Conservation (phyloP, 2,888 invertebrate genomes). For the Octonoba sinensis region DNA sequence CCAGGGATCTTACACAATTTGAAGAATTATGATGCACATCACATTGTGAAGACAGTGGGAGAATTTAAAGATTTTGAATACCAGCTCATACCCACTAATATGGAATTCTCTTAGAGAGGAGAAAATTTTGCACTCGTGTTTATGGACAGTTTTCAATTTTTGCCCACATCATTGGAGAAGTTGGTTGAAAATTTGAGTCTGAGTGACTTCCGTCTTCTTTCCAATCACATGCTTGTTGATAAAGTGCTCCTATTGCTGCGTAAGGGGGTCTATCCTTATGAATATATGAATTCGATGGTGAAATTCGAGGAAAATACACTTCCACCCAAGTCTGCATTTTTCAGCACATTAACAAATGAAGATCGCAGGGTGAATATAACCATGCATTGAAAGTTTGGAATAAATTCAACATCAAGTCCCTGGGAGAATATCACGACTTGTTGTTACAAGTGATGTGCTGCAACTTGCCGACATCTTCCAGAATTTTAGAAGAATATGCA, state of each 20-base stretch:
- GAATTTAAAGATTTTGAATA: too few species aligned
- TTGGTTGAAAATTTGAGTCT: too few species aligned
- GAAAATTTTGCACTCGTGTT: background rate
- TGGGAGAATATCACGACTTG: background rate
- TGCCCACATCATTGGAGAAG: background rate
- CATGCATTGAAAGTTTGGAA: background rate
- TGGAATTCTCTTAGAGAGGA: too few species aligned
- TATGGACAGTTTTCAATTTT: background rate
- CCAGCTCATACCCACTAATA: too few species aligned
- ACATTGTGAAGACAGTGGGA: too few species aligned
- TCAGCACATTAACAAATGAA: background rate
- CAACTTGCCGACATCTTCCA: conserved; percentile 67
- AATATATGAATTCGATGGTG: background rate
- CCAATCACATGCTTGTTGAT: background rate
- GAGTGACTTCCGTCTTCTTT: background rate
- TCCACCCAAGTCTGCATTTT: background rate
- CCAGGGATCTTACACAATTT: too few species aligned
- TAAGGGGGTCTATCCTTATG: conserved; percentile 6
- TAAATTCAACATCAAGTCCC: background rate
- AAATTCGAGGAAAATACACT: background rate
- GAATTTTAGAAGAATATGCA: conserved; percentile 66
- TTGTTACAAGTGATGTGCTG: conserved; percentile 61
- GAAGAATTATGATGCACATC: too few species aligned
- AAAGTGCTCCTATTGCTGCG: background rate
- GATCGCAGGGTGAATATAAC: background rate